A percentile compares a stretch with the other conserved stretches of the same genome.
phyloP scores from a whole-genome alignment of 2,113 vertebrate species.

The Anolis sagrei region DNA sequence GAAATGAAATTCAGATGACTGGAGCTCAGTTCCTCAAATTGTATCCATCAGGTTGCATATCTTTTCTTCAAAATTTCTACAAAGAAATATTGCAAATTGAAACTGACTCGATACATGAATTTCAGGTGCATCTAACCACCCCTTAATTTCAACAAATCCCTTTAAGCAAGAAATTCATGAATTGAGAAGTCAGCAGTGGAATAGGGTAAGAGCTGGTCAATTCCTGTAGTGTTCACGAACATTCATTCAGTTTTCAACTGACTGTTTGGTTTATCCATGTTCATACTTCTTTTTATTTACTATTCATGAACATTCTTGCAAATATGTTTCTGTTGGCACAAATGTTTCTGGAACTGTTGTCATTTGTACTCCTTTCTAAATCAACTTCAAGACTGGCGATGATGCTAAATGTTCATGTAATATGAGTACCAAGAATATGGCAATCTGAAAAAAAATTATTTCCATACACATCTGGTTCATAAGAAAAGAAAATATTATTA shows the following conservation, averaged over 20 bases:
- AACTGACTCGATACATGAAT: slow-evolving; percentile 40
- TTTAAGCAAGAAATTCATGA: slow-evolving; percentile 52
- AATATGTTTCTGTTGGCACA: slow-evolving; percentile 54
- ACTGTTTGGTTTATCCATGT: slow-evolving; percentile 53
- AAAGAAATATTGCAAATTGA: slow-evolving; percentile 43
- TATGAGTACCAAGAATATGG: slow-evolving; percentile 40
- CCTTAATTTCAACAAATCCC: slow-evolving; percentile 44
- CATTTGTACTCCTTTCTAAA: slow-evolving; percentile 42
- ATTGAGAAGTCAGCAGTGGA: slow-evolving; percentile 52
- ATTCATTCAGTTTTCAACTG: slow-evolving; percentile 50
- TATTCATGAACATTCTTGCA: slow-evolving; percentile 70
- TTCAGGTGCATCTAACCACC: slow-evolving; percentile 47
- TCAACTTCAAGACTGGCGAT: slow-evolving; percentile 30
- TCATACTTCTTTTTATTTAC: slow-evolving; percentile 55
- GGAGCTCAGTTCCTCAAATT: slow-evolving; percentile 47
- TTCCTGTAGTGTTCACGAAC: slow-evolving; percentile 40
- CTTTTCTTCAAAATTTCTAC: slow-evolving; percentile 46
- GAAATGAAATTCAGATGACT: slow-evolving; percentile 33
- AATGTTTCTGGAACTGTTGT: slow-evolving; percentile 50
- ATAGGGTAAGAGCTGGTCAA: slow-evolving; percentile 66
- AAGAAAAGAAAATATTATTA: slow-evolving; percentile 14
- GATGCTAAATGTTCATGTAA: slow-evolving; percentile 45
- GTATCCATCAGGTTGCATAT: slow-evolving; percentile 33
- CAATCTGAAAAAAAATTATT: slow-evolving; percentile 14
- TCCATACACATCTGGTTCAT: slow-evolving; percentile 13